Evolutionary conservation across 1,140 invertebrate species (phyloP).

Genomic region (Linepithema humile): DNA sequence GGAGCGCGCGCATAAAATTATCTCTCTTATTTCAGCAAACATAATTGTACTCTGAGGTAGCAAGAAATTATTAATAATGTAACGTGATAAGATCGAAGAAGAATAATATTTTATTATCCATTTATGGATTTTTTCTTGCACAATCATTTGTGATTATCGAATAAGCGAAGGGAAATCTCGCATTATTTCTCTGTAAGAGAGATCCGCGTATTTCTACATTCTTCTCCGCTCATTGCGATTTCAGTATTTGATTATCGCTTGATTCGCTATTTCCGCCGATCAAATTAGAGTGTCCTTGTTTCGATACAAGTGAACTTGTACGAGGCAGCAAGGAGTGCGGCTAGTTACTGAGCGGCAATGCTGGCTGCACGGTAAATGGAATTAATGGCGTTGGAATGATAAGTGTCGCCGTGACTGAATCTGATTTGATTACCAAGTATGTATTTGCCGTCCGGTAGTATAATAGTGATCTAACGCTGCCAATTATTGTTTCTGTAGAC

Average conservation of each 20-base stretch:
- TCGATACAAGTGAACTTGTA: constrained; percentile 59
- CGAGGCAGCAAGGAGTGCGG: constrained; percentile 62
- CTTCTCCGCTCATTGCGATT: constrained; percentile 5
- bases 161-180: constrained; percentile 13
- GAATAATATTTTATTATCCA: too few relatives aligned
- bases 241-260: constrained; percentile 56
- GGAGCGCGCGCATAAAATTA: not conserved
- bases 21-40: not conserved
- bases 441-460: constrained; percentile 64
- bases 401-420: constrained; percentile 76
- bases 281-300: constrained; percentile 56
- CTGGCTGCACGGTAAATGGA: constrained; percentile 76
- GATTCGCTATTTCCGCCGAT: constrained; percentile 41
- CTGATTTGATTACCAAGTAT: constrained; percentile 82
- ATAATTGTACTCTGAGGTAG: not conserved
- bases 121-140: too few relatives aligned
- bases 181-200: constrained; percentile 12
- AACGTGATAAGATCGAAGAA: not conserved
- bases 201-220: constrained; percentile 14
- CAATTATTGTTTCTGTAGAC: constrained; percentile 44
- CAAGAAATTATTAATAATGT: not conserved
- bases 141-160: not conserved
- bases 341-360: constrained; percentile 63
- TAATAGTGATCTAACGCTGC: constrained; percentile 39
- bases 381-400: constrained; percentile 79